Evolutionary conservation across 2,888 invertebrate genomes (phyloP).

Genomic region (Leptodirus hochenwartii): DNA sequence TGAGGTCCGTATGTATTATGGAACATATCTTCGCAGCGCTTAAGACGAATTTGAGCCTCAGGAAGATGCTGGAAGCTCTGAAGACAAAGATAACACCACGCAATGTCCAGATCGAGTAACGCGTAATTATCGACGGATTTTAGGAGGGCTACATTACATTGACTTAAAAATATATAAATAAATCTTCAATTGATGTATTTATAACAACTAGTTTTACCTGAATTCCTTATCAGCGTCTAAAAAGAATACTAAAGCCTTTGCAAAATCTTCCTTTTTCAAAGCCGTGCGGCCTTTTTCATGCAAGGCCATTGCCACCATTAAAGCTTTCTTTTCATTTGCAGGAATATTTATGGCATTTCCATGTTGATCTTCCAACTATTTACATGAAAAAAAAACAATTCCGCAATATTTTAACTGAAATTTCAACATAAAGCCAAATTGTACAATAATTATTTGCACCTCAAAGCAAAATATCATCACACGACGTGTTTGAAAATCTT

Average conservation of each 20-base stretch:
- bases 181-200: neutral
- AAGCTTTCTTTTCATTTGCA: constrained; percentile 42
- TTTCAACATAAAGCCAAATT: too few species aligned
- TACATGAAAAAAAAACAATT: constrained; percentile 11
- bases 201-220: constrained; percentile 26
- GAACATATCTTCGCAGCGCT: constrained; percentile 46
- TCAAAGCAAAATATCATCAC: neutral
- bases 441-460: too few species aligned
- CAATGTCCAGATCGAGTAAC: constrained; percentile 64
- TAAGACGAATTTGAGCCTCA: constrained; percentile 51
- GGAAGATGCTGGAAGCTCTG: constrained; percentile 50
- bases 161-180: constrained; percentile 25
- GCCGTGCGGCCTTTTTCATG: constrained; percentile 63
- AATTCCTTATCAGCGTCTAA: constrained; percentile 63
- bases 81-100: constrained; percentile 76
- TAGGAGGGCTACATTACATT: constrained; percentile 44
- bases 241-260: constrained; percentile 52
- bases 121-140: constrained; percentile 68
- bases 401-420: constrained; percentile 1
- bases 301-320: constrained; percentile 59
- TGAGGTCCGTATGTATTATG: constrained; percentile 45
- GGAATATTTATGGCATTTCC: constrained; percentile 58
- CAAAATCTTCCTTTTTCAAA: constrained; percentile 42
- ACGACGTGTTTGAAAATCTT: constrained; percentile 6
- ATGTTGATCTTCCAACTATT: constrained; percentile 61